Evolutionary conservation across 2,113 vertebrate species (phyloP).

Genomic region (Pelusios castaneus): DNA sequence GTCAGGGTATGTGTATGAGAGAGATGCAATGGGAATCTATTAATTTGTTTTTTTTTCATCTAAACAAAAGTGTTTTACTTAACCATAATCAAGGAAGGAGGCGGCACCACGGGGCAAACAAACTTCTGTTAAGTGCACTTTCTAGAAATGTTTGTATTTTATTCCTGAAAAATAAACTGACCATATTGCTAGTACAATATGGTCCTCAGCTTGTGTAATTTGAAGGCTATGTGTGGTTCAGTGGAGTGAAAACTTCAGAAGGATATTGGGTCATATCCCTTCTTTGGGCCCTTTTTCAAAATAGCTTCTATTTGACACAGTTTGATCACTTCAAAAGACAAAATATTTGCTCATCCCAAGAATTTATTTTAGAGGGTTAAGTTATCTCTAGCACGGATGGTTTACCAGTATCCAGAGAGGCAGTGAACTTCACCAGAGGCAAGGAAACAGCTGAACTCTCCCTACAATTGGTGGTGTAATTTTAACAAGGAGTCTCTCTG

Average conservation of each 20-base stretch:
- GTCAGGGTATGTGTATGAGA: neutral
- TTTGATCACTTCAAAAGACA: constrained; percentile 16
- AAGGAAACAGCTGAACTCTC: neutral
- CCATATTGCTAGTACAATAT: neutral
- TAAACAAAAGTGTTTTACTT: neutral
- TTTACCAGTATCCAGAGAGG: neutral
- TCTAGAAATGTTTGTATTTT: neutral
- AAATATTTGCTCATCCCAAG: neutral
- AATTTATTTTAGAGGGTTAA: neutral
- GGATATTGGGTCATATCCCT: neutral
- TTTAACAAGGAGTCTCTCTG: neutral
- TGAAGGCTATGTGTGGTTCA: neutral
- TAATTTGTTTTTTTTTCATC: neutral
- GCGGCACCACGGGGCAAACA: neutral
- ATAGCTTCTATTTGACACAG: neutral
- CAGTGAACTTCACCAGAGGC: neutral
- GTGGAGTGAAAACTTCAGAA: neutral
- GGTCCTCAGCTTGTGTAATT: neutral
- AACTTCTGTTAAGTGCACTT: neutral
- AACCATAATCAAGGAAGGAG: neutral
- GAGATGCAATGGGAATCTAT: neutral
- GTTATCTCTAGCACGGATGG: neutral
- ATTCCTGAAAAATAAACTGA: neutral
- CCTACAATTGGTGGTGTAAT: neutral
- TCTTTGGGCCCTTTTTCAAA: neutral